Base-by-base conservation (phyloP, 2,888 invertebrate genomes). In the Julus scandinavius region DNA sequence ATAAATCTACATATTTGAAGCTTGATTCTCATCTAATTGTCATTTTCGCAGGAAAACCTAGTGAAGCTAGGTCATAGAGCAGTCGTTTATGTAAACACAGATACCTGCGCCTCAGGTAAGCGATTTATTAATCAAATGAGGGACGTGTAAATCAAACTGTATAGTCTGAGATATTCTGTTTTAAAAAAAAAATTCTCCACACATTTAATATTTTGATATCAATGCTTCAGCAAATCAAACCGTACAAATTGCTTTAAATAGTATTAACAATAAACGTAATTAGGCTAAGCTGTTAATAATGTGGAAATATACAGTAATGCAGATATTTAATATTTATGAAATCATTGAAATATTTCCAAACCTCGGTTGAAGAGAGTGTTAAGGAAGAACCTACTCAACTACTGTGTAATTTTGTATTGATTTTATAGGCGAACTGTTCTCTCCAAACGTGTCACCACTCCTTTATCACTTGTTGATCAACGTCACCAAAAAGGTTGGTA, bases 11-110 rank as follows among this genome's bases (percentile, higher is more conserved):
- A n/a, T 2, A 49, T 11, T 45, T 80, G 11, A 80, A n/a, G 0
- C 15, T 2, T 15, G 7, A 29, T 13, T 80, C 20, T 80, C 11
- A 6, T 13, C 38, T 13, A 80, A 13, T 15, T 80, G 38, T 13
- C 3, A 50, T 87, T 87, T 80, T 58, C 41, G 15, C 83, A 87
- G 88, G 89, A 90, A 45, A 86, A 90, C 85, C 41, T 89, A 29
- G 40, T 54, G 13, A 90, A 90, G 50, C 85, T 90, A 41, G 89
- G 87, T 45, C 49, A 88, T 17, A 50, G 90, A 20, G 89, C 89
- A n/a, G 90, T 90, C 13, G 88, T 88, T 15, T 90, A 90, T 86
- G 54, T 90, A n/a, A 90, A 90, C 87, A 88, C 89, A 1, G 90
- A 90, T 80, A 88, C 89, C 58, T 90, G 90, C 87, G 89, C 89